A percentile compares a stretch with the other conserved stretches of the same genome.
Conservation (phyloP, 1,140 invertebrate species). For the Mycetomoellerius zeteki region DNA sequence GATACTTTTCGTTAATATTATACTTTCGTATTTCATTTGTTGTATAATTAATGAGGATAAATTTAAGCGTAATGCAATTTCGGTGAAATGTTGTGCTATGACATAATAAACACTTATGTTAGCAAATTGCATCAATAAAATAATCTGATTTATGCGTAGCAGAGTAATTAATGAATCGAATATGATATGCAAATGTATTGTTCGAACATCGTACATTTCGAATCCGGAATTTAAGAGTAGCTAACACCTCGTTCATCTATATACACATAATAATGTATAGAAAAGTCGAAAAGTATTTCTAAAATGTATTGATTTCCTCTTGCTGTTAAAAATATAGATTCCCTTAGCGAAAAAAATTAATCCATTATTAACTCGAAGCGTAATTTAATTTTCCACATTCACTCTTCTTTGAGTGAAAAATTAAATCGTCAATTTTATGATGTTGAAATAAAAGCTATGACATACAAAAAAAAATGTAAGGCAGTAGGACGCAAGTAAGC, state of each 20-base stretch:
- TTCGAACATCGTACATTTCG: not conserved
- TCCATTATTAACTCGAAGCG: not conserved
- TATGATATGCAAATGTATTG: constrained; percentile 22
- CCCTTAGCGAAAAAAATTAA: not conserved
- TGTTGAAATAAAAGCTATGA: not conserved
- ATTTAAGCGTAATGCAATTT: constrained; percentile 30
- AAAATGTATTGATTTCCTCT: not conserved
- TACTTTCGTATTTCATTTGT: not conserved
- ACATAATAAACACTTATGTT: not conserved
- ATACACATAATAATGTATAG: not conserved
- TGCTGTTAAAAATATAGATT: not conserved
- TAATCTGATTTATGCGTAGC: constrained; percentile 20
- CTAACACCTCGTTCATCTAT: not conserved
- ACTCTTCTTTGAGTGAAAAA: not conserved
- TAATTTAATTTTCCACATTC: not conserved
- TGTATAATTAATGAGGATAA: not conserved
- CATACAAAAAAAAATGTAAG: too few relatives aligned
- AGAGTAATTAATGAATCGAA: constrained; percentile 32
- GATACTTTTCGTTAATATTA: not conserved
- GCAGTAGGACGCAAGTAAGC: too few relatives aligned
- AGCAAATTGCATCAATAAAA: constrained; percentile 27
- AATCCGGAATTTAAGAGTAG: constrained; percentile 12
- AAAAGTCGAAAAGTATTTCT: not conserved
- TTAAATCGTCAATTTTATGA: not conserved
- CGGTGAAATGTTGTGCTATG: not conserved